Evolutionary conservation across 2,797 vertebrate genomes (phyloP), one percentile per base, ranked within the genome.

Genomic region (Lacerta bilineata): DNA sequence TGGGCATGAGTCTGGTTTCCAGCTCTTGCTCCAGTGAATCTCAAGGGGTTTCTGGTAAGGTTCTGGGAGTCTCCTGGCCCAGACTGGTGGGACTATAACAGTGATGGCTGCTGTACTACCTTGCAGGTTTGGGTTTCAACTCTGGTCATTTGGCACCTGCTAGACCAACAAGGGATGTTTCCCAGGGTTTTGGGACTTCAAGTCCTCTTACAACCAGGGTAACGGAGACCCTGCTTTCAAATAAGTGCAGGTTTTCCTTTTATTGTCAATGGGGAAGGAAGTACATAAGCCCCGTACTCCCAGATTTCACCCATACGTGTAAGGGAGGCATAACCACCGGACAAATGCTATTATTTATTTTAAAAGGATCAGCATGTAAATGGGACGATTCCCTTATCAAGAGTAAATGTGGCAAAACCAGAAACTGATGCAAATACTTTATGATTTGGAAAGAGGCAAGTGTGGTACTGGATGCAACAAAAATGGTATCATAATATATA

Each of bases 351-450:
- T 55, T 55, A 23, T 72, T 84, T 43, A 80, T 87, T 72, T 61
- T 74, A 15, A 55, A 61, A 74, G 29, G 20, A n/a, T 20, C 27
- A 29, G 2, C 17, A 20, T 80, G 25, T 76, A 43, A 43, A 2
- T 84, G 36, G 33, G n/a, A 36, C 11, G 68, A 11, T 83, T 71
- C 46, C 36, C 59, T 46, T 64, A 11, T 79, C 43, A 46, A 5
- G 50, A 86, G 43, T 33, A 79, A 86, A 68, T 50, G 29, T 86
- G 29, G 50, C 5, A 79, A 50, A 33, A 59, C 36, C 9, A n/a
- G 50, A 43, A 81, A 61, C 36, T 17, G 81, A 74, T 81, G 25
- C 39, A 87, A 46, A 64, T 61, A 61, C 59, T 81, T 81, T 43
- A 29, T n/a, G 39, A 75, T 46, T 81, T 74, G 36, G 29, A 87